Percentiles rank a stretch among this genome's conserved stretches.
Evolutionary conservation across 1,140 invertebrate genomes (phyloP).

Genomic region (Diploscapter pachys): DNA sequence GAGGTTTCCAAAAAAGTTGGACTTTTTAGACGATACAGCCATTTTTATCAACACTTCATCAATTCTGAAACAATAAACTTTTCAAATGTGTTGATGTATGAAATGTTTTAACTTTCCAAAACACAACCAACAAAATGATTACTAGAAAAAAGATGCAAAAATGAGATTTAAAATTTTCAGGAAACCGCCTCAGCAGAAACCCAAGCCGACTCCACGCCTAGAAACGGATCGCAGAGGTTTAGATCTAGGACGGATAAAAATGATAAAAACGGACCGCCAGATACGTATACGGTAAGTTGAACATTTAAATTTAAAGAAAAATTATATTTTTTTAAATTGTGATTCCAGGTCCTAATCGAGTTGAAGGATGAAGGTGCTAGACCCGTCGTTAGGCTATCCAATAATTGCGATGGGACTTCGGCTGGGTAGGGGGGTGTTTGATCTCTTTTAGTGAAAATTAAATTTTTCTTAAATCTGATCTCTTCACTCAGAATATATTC

Average conservation of each 20-base stretch:
- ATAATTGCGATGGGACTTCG: too few relatives aligned
- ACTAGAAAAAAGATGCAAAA: conserved; percentile 4
- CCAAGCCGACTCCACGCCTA: conserved; percentile 11
- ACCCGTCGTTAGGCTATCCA: conserved; percentile 21
- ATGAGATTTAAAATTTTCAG: conserved; percentile 4
- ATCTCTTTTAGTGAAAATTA: too few relatives aligned
- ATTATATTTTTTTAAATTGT: too few relatives aligned
- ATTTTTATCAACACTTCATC: too few relatives aligned
- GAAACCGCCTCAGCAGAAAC: conserved; percentile 15
- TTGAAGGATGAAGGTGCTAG: conserved; percentile 33
- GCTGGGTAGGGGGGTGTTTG: too few relatives aligned
- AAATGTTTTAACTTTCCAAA: neutral
- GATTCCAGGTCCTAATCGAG: conserved; percentile 24
- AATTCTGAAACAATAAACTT: too few relatives aligned
- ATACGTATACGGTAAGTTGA: conserved; percentile 23
- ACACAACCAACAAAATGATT: conserved; percentile 8
- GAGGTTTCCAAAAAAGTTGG: neutral
- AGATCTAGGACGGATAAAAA: conserved; percentile 8
- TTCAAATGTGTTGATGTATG: neutral
- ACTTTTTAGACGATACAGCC: too few relatives aligned
- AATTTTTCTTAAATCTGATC: too few relatives aligned
- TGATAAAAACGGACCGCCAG: conserved; percentile 7
- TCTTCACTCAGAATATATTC: too few relatives aligned
- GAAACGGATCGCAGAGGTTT: conserved; percentile 30
- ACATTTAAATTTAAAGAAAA: neutral